Conservation (phyloP, 1,140 invertebrate species). For the Helicorthomorpha holstii region DNA sequence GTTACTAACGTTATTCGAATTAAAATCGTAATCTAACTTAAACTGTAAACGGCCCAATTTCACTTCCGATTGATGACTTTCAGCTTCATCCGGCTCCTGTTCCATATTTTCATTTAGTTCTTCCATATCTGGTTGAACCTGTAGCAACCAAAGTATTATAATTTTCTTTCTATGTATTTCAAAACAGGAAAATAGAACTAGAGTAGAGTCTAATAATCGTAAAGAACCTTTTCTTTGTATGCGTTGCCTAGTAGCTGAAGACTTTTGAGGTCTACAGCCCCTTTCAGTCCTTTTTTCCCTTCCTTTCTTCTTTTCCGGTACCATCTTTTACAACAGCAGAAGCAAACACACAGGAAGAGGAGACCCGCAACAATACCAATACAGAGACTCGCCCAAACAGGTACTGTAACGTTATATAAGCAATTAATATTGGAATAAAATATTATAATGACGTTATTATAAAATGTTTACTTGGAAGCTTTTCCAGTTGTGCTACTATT, state of each 20-base stretch:
- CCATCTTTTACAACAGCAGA: conserved; percentile 87
- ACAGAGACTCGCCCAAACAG: conserved; percentile 1
- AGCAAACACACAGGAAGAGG: conserved; percentile 69
- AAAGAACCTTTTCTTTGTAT: conserved; percentile 96
- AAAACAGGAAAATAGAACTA: too few species aligned
- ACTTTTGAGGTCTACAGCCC: conserved; percentile 84
- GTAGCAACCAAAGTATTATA: conserved; percentile 11
- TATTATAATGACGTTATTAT: too few species aligned
- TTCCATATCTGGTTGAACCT: conserved; percentile 97
- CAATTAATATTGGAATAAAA: background rate
- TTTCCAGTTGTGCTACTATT: background rate
- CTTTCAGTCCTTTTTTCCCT: conserved; percentile 88
- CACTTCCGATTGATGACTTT: conserved; percentile 84
- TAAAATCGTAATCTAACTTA: conserved; percentile 99
- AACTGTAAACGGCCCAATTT: conserved; percentile 91
- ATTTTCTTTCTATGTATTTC: too few species aligned
- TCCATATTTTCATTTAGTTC: conserved; percentile 91
- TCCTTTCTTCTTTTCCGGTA: conserved; percentile 86
- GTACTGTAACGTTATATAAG: conserved; percentile 3
- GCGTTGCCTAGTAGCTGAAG: conserved; percentile 87
- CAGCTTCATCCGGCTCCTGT: conserved; percentile 79
- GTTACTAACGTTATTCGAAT: conserved; percentile 67
- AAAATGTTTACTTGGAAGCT: background rate
- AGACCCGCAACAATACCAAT: conserved; percentile 35
- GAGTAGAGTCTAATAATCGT: too few species aligned